Conservation (phyloP, 1,140 invertebrate genomes). For the Calephelis nemesis region DNA sequence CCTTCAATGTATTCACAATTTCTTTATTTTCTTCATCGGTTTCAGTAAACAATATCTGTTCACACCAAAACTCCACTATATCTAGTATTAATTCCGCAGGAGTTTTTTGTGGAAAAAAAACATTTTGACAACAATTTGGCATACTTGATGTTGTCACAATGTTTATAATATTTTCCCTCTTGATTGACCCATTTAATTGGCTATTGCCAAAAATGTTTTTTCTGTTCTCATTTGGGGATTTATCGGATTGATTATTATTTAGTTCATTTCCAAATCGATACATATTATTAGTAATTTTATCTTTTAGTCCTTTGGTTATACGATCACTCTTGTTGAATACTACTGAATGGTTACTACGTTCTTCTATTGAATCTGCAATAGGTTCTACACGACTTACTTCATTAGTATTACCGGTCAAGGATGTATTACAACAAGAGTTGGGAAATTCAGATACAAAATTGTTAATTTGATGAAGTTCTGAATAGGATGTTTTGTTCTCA, state of each 20-base stretch:
- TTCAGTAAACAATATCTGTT: conserved; percentile 33
- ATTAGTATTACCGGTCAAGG: background rate
- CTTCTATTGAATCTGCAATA: conserved; percentile 43
- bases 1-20: conserved; percentile 34
- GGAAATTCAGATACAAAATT: conserved; percentile 20
- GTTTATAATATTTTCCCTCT: background rate
- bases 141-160: background rate
- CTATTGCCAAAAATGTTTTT: conserved; percentile 23
- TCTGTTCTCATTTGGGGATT: conserved; percentile 35
- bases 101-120: conserved; percentile 27
- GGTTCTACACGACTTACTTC: conserved; percentile 27
- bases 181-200: conserved; percentile 34
- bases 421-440: conserved; percentile 25
- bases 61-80: conserved; percentile 44
- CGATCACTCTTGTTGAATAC: conserved; percentile 30
- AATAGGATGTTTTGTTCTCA: background rate
- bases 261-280: conserved; percentile 45
- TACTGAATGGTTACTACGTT: conserved; percentile 40
- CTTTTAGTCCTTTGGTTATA: conserved; percentile 31
- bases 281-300: conserved; percentile 39
- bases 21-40: conserved; percentile 28
- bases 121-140: conserved; percentile 24
- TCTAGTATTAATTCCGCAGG: conserved; percentile 39
- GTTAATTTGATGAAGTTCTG: background rate
- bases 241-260: conserved; percentile 39